phyloP scores from a whole-genome alignment of 2,113 vertebrate species.

The Leptobrachium ailaonicum region DNA sequence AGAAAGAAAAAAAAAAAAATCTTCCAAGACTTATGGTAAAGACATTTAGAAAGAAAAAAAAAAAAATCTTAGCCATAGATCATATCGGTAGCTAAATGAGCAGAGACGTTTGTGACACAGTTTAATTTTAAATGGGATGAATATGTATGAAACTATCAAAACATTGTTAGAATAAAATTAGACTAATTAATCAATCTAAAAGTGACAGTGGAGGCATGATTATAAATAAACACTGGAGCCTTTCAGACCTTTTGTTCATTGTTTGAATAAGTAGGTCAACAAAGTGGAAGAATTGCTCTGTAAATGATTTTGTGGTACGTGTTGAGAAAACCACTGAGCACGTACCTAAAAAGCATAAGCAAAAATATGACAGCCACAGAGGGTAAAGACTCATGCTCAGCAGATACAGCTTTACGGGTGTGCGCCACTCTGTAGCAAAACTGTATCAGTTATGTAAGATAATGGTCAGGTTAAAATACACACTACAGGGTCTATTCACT shows the following conservation, averaged over 20 bases:
- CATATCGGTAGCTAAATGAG: conserved; percentile 34
- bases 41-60: neutral
- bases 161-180: conserved; percentile 43
- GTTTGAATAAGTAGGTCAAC: neutral
- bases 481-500: no score
- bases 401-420: no score
- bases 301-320: no score
- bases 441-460: no score
- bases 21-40: no score
- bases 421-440: no score
- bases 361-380: no score
- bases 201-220: conserved; percentile 24
- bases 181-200: conserved; percentile 31
- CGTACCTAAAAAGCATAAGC: no score
- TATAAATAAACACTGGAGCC: conserved; percentile 1
- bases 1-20: no score
- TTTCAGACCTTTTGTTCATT: conserved; percentile 1
- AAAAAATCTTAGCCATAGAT: conserved; percentile 12
- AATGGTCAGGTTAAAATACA: no score
- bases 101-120: conserved; percentile 31
- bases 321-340: no score
- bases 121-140: conserved; percentile 41
- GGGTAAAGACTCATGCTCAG: no score
- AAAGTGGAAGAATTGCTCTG: neutral
- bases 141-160: conserved; percentile 40